A percentile compares a stretch with the other conserved stretches of the same genome.
phyloP scores from a whole-genome alignment of 1,140 invertebrate species.

The Drosophila bifasciata region DNA sequence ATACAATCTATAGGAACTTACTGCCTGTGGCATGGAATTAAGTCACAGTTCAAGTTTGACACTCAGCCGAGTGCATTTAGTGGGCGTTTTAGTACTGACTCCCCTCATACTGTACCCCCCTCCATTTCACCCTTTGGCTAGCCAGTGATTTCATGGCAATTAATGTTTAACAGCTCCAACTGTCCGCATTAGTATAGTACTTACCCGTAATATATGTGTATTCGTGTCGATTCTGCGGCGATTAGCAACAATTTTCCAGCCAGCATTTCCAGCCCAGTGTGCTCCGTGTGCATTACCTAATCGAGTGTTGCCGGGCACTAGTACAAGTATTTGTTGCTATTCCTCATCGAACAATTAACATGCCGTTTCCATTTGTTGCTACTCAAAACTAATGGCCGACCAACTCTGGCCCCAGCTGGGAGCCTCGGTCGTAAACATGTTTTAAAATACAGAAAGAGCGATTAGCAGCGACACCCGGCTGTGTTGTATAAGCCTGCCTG shows the following conservation, averaged over 20 bases:
- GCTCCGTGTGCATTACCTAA: conserved; percentile 70
- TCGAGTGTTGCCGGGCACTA: conserved; percentile 39
- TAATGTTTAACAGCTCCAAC: conserved; percentile 53
- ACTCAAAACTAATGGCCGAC: conserved; percentile 61
- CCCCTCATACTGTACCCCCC: conserved; percentile 16
- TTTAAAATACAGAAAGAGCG: conserved; percentile 53
- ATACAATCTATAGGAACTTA: background rate
- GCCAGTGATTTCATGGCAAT: conserved; percentile 68
- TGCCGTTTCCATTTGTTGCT: conserved; percentile 67
- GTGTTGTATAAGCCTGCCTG: conserved; percentile 39
- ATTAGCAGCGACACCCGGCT: conserved; percentile 43
- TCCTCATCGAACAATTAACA: conserved; percentile 64
- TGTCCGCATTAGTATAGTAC: conserved; percentile 23
- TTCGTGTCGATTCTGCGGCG: conserved; percentile 72
- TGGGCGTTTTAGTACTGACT: conserved; percentile 62
- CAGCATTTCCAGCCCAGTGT: conserved; percentile 29
- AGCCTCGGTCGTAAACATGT: conserved; percentile 58
- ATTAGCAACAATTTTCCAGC: conserved; percentile 76
- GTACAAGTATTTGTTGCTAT: conserved; percentile 3
- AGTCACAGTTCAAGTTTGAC: conserved; percentile 41
- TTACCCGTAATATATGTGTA: conserved; percentile 17
- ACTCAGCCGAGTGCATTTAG: conserved; percentile 40
- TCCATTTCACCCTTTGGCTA: conserved; percentile 4
- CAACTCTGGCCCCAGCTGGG: conserved; percentile 24
- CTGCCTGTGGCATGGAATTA: background rate